A percentile compares a stretch with the other conserved stretches of the same genome.
Conservation (phyloP, 1,140 invertebrate species). For the Sitophilus oryzae region DNA sequence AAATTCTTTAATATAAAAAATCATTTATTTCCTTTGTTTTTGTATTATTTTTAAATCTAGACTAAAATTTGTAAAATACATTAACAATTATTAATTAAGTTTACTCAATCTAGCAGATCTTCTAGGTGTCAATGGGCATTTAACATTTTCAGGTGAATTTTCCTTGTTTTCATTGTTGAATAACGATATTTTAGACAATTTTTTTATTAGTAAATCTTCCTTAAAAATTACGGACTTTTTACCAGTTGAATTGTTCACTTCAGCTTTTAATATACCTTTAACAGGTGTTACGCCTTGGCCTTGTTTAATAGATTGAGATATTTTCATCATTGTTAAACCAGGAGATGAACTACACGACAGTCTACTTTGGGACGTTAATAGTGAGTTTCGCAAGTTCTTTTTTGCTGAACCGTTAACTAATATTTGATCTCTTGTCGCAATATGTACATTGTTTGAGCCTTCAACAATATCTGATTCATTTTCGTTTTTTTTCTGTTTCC, state of each 20-base stretch:
- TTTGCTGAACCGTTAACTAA: not conserved
- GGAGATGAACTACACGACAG: conserved; percentile 13
- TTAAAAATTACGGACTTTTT: conserved; percentile 31
- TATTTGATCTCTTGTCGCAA: not conserved
- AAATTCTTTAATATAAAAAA: too few relatives aligned
- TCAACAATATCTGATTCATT: not conserved
- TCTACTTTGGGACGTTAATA: not conserved
- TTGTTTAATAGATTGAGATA: conserved; percentile 26
- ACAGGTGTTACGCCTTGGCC: conserved; percentile 24
- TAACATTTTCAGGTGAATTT: too few relatives aligned
- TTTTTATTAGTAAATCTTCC: conserved; percentile 4
- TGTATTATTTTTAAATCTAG: too few relatives aligned
- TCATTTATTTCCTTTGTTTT: too few relatives aligned
- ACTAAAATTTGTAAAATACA: too few relatives aligned
- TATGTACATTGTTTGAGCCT: not conserved
- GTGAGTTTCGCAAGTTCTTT: conserved; percentile 15
- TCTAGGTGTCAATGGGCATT: not conserved
- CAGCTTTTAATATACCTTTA: conserved; percentile 31
- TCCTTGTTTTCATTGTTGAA: not conserved
- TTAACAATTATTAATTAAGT: too few relatives aligned
- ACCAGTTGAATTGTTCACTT: conserved; percentile 18
- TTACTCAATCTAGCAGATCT: too few relatives aligned
- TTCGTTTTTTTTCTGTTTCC: conserved; percentile 20
- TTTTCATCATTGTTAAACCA: conserved; percentile 32
- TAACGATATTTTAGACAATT: not conserved